phyloP scores from a whole-genome alignment of 2,113 vertebrate genomes.

The Colistium nudipinnis region DNA sequence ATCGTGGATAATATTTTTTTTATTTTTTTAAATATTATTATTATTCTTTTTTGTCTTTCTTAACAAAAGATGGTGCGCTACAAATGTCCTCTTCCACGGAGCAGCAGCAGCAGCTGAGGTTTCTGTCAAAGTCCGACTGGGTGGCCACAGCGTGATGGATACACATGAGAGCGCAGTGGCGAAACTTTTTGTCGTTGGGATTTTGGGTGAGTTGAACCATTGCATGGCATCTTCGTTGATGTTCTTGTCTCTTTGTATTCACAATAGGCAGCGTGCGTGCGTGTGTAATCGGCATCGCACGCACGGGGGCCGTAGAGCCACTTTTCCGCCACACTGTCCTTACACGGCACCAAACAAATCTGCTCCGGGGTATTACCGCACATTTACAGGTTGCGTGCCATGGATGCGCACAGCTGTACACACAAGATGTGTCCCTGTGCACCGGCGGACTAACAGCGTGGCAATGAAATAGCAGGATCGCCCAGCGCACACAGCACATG shows the following conservation, averaged over 20 bases:
- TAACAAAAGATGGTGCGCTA: conserved; percentile 69
- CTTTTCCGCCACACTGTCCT: background rate
- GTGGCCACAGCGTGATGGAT: conserved; percentile 73
- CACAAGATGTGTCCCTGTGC: background rate
- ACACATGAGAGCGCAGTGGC: conserved; percentile 59
- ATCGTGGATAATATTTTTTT: conserved; percentile 44
- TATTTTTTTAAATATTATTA: too few species aligned
- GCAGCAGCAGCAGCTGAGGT: conserved; percentile 65
- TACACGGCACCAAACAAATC: background rate
- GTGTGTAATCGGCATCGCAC: background rate
- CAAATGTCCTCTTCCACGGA: conserved; percentile 50
- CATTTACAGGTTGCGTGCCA: background rate
- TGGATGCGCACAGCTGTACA: background rate
- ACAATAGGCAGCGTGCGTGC: background rate
- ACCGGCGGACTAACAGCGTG: background rate
- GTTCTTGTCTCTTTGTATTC: background rate
- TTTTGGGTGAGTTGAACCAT: conserved; percentile 73
- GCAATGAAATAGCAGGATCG: conserved; percentile 17
- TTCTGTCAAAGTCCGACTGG: conserved; percentile 46
- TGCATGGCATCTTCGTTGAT: background rate
- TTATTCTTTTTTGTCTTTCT: too few species aligned
- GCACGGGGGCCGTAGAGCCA: background rate
- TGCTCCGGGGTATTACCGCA: background rate
- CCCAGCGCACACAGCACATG: conserved; percentile 7
- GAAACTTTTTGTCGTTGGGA: conserved; percentile 75